Base-by-base conservation (phyloP, 2,797 vertebrate genomes). In the Garrulus glandarius region DNA sequence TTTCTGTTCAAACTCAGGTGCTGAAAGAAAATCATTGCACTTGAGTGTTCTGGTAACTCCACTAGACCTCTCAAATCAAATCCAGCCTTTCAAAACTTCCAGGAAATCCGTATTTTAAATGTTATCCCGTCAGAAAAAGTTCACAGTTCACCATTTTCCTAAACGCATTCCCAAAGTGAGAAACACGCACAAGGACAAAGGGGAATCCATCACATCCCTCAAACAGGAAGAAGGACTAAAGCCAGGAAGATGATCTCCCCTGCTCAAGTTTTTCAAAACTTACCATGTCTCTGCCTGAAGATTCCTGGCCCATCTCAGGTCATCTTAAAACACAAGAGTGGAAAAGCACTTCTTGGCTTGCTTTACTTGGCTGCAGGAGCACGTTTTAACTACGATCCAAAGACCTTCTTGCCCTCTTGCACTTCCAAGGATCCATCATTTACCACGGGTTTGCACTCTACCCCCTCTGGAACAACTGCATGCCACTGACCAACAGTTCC, bases 331-430 rank as follows among this genome's bases (percentile, higher is more conserved):
- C 22, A 49, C 5, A 1, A 24, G 23, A 61, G 14, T 15, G 8
- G 55, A 92, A 80, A 68, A 86, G 52, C 84, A 65, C 34, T 41
- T 60, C 52, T 37, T 80, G 71, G 64, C 72, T 83, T 41, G 43
- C 72, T 64, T 44, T 19, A 26, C 43, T 56, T 60, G 86, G 71
- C 75, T 59, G 47, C 61, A 52, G 14, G 36, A 43, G 18, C 10
- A 43, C 23, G 10, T 22, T 52, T 36, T 32, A 72, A 53, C 22
- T 13, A 14, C 0, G 4, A 69, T 41, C 32, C 69, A 37, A 53
- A 69, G n/a, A 30, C 34, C 27, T 50, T 12, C 22, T 17, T 22
- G 18, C 23, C 19, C 65, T 74, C 61, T 36, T 7, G 26, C 21
- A 11, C 55, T 80, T 76, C 47, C 39, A 32, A 69, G 9, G 55